phyloP scores from a whole-genome alignment of 2,888 invertebrate genomes.

The Mesorhabditis spiculigera region DNA sequence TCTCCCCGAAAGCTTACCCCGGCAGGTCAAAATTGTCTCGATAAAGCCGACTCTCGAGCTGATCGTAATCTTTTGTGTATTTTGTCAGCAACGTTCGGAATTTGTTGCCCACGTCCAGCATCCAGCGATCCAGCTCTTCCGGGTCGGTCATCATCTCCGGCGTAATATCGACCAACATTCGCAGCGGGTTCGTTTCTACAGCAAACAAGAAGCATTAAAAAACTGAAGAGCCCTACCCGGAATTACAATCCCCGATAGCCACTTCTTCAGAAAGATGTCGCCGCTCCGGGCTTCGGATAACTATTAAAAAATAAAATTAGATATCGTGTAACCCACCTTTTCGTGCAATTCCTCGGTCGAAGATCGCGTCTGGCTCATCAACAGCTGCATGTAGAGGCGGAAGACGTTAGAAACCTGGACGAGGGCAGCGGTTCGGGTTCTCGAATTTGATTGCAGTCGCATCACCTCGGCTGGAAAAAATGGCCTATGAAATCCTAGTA shows the following conservation, averaged over 20 bases:
- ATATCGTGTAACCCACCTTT: not conserved
- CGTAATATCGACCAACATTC: not conserved
- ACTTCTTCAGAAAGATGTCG: not conserved
- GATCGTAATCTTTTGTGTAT: not conserved
- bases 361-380: not conserved
- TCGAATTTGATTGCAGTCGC: not conserved
- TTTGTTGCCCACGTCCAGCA: conserved; percentile 1
- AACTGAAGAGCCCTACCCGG: not conserved
- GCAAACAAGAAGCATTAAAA: not conserved
- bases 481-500: too few species aligned
- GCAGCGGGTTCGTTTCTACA: not conserved
- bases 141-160: not conserved
- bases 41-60: not conserved
- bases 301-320: not conserved
- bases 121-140: not conserved
- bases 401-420: not conserved
- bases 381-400: not conserved
- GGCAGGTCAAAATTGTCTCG: not conserved
- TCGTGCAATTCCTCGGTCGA: not conserved
- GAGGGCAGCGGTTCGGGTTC: not conserved
- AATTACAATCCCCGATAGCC: not conserved
- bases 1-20: not conserved
- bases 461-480: conserved; percentile 6
- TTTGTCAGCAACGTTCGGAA: conserved; percentile 1
- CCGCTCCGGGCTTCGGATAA: conserved; percentile 2